Evolutionary conservation across 1,140 invertebrate species (phyloP), one percentile per base, ranked within the genome.

Genomic region (Pteromalus puparum): DNA sequence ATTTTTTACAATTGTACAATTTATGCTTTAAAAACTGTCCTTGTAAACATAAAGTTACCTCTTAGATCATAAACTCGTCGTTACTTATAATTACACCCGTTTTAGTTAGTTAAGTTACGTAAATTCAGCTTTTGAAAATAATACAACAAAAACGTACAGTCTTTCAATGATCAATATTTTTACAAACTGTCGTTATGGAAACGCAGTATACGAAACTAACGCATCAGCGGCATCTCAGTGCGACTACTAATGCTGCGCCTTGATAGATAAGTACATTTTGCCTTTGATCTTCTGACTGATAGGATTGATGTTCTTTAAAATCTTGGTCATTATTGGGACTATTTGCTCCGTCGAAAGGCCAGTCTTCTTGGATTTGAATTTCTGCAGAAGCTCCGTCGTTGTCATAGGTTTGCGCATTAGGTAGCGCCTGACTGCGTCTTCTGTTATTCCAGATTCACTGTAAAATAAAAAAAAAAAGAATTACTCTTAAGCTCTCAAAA

Each of bases 351-450:
- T 97, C 26, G 95, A 96, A 46, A 99, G 94, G 15, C 97, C 97
- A n/a, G 97, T 97, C 88, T 98, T 98, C 91, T 98, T 98, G 28
- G 97, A 97, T 91, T 98, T 98, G 93, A 99, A 99, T 93, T 99
- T 99, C 70, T 98, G 97, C 9, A 99, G 91, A 21, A 99, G 92
- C 90, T 99, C 98, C 1, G 97, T 99, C 0, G 98, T 97, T 1
- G 98, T 99, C 96, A 99, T 98, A 2, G 98, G 98, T 90, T 99
- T 99, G 0, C 98, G 94, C 89, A 97, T 97, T 24, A 99, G 93
- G 92, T 99, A 99, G 24, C 98, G 94, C 26, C 98, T 94, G 7
- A 99, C 98, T 1, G 97, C 96, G 88, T 99, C 98, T 92, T 99
- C 98, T 3, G 97, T 98, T 24, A 99, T 97, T 28, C 97, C 97